These are phyloP conservation scores for Leucopsar rothschildi DNA, from an alignment of 2,113 vertebrate genomes.

Conservation along the genomic window DNA sequence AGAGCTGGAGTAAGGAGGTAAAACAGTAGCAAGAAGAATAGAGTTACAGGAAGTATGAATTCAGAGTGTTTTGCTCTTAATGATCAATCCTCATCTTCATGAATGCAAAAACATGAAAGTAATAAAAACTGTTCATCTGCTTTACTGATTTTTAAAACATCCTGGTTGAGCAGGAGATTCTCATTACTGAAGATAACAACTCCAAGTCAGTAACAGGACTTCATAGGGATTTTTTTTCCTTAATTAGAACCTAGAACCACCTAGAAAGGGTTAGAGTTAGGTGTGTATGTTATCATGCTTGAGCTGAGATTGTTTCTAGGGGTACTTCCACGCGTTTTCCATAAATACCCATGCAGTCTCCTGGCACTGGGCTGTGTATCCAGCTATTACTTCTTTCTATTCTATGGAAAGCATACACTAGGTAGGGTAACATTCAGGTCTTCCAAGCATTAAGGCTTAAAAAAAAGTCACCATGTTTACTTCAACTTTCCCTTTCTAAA, in stretches of 20 bases:
- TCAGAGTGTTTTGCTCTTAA: not conserved
- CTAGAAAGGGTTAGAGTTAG: not conserved
- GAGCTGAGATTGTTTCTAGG: not conserved
- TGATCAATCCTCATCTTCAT: not conserved
- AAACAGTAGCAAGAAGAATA: not conserved
- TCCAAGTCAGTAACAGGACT: not conserved
- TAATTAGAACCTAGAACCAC: not conserved
- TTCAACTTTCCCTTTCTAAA: slow-evolving; percentile 60
- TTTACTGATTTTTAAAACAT: not conserved
- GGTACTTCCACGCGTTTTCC: not conserved
- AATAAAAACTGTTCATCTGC: not conserved
- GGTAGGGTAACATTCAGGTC: slow-evolving; percentile 26
- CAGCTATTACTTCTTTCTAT: not conserved
- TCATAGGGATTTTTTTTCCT: not conserved
- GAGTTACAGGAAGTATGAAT: not conserved
- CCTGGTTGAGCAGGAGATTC: not conserved
- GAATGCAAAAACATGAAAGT: not conserved
- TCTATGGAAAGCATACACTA: not conserved
- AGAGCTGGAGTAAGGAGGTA: not conserved
- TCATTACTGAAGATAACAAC: not conserved
- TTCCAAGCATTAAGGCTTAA: slow-evolving; percentile 32
- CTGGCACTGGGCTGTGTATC: not conserved
- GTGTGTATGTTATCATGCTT: accelerated
- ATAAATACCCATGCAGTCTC: not conserved
- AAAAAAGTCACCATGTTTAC: slow-evolving; percentile 62